These are phyloP conservation scores for Rhagoletis zephyria DNA, from an alignment of 1,140 invertebrate species.

Conservation along the genomic window DNA sequence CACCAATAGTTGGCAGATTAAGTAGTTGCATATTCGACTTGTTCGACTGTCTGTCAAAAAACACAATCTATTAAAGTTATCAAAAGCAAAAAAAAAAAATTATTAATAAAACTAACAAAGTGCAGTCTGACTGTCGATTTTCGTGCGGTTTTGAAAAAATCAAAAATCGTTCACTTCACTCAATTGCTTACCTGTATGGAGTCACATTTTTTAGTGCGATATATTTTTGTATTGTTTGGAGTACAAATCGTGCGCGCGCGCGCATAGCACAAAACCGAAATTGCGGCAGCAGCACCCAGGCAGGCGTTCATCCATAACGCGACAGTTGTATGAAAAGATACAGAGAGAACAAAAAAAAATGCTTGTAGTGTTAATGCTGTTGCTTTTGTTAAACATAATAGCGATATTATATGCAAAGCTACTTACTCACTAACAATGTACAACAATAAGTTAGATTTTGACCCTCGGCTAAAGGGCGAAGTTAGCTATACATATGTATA, in stretches of 20 bases:
- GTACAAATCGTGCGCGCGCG: constrained; percentile 14
- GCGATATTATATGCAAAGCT: not conserved
- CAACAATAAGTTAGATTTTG: not conserved
- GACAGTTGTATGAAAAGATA: constrained; percentile 43
- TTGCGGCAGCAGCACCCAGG: not conserved
- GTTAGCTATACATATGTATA: not conserved
- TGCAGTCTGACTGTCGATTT: not conserved
- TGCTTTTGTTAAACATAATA: constrained; percentile 40
- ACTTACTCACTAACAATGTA: not conserved
- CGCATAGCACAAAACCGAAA: not conserved
- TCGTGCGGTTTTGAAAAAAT: not conserved
- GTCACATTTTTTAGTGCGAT: not conserved
- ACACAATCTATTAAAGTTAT: constrained; percentile 33
- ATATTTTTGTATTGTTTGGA: not conserved
- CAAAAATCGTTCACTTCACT: constrained; percentile 1
- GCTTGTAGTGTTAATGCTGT: constrained; percentile 21
- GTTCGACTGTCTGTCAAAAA: constrained; percentile 34
- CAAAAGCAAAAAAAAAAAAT: constrained; percentile 8
- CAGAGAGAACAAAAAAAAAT: not conserved
- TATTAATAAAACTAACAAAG: not conserved
- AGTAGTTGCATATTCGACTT: constrained; percentile 40
- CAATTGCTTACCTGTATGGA: constrained; percentile 13
- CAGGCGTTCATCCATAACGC: not conserved
- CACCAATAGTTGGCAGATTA: constrained; percentile 25
- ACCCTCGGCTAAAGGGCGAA: constrained; percentile 11